These are phyloP conservation scores for Coboldia fuscipes DNA, from an alignment of 1,140 invertebrate genomes.

Conservation along the genomic window DNA sequence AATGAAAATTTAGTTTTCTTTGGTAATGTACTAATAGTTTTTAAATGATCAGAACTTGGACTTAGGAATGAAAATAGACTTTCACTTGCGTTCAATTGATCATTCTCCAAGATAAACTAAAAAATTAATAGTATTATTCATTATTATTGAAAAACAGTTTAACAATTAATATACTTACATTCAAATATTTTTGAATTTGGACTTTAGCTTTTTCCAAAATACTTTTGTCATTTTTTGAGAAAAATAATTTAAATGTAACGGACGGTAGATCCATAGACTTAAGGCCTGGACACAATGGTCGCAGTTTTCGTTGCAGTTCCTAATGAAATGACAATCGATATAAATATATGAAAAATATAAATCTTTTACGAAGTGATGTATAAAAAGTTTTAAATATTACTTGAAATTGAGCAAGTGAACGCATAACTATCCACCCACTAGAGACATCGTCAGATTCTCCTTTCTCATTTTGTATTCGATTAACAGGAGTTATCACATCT, in stretches of 20 bases:
- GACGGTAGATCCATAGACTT: conserved; percentile 62
- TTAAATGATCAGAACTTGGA: conserved; percentile 70
- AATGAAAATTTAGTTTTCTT: conserved; percentile 72
- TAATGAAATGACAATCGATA: conserved; percentile 16
- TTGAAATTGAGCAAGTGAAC: conserved; percentile 60
- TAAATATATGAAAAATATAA: conserved; percentile 1
- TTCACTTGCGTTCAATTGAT: conserved; percentile 67
- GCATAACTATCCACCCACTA: conserved; percentile 63
- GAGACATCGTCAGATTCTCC: conserved; percentile 40
- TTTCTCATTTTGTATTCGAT: conserved; percentile 10
- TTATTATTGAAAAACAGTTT: background rate
- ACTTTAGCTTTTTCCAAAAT: conserved; percentile 60
- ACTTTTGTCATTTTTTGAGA: conserved; percentile 55
- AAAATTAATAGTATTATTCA: conserved; percentile 11
- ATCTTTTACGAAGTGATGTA: too few relatives aligned
- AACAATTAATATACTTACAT: conserved; percentile 38
- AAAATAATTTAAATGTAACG: conserved; percentile 53
- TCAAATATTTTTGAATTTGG: conserved; percentile 67
- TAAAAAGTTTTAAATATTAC: conserved; percentile 14
- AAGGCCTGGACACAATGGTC: conserved; percentile 55
- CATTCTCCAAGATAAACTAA: conserved; percentile 67
- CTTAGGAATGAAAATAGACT: conserved; percentile 74
- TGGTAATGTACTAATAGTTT: conserved; percentile 46
- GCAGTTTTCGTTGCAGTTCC: conserved; percentile 62
- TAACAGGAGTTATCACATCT: conserved; percentile 12